phyloP scores from a whole-genome alignment of 2,113 vertebrate species.

The Lepus americanus region DNA sequence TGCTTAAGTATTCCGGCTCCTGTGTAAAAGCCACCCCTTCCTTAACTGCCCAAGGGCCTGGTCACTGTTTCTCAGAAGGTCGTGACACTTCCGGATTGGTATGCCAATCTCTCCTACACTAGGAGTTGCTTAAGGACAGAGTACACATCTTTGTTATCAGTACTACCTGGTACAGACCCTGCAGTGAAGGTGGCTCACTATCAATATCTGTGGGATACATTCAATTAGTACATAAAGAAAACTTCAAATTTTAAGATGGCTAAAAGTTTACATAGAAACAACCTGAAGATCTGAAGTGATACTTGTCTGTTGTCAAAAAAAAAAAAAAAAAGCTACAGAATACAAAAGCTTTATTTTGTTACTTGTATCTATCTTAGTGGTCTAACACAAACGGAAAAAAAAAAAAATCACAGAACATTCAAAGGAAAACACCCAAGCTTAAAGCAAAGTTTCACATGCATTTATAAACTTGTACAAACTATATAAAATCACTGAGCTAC shows the following conservation, averaged over 20 bases:
- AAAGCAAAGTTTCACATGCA: background rate
- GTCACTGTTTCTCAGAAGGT: background rate
- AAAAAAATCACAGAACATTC: background rate
- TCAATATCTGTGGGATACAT: background rate
- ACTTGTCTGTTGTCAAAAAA: constrained; percentile 16
- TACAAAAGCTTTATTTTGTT: constrained; percentile 32
- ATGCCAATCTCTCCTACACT: background rate
- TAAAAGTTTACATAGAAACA: background rate
- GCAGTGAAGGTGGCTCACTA: background rate
- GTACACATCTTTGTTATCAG: background rate
- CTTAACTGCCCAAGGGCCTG: background rate
- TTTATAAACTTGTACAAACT: background rate
- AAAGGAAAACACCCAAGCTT: background rate
- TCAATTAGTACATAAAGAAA: background rate
- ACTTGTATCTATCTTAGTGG: background rate
- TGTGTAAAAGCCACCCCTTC: background rate
- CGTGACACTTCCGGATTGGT: background rate
- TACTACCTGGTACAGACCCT: background rate
- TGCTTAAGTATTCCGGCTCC: background rate
- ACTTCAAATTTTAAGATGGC: background rate
- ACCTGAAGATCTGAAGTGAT: background rate
- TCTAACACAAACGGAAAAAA: background rate
- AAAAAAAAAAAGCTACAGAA: background rate
- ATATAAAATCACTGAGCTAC: background rate
- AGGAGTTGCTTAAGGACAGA: background rate